phyloP scores from a whole-genome alignment of 1,140 invertebrate species.

The Gryllus bimaculatus region DNA sequence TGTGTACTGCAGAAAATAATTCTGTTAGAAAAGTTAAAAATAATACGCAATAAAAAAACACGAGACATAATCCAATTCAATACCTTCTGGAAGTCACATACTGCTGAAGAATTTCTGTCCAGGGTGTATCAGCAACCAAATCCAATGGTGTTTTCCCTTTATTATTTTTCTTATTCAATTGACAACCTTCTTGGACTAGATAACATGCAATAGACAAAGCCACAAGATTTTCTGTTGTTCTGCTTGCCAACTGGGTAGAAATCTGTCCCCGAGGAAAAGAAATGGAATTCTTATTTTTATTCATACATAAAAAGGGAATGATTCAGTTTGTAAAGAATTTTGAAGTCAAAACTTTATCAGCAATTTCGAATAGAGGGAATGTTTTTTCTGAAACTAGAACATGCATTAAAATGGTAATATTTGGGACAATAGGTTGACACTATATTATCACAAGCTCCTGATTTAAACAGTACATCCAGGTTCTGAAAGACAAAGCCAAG shows the following conservation, averaged over 20 bases:
- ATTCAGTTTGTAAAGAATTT: too few relatives aligned
- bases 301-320: too few relatives aligned
- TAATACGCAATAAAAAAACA: neutral
- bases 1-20: neutral
- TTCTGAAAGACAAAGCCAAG: too few relatives aligned
- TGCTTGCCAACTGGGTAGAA: constrained; percentile 35
- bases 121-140: constrained; percentile 34
- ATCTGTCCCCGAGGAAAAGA: constrained; percentile 31
- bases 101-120: constrained; percentile 31
- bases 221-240: constrained; percentile 37
- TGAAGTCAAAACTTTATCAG: too few relatives aligned
- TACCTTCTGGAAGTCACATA: constrained; percentile 15
- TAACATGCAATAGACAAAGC: constrained; percentile 59
- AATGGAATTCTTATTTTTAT: too few relatives aligned
- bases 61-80: neutral
- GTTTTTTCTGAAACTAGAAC: too few relatives aligned
- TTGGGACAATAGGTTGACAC: too few relatives aligned
- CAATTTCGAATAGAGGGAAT: too few relatives aligned
- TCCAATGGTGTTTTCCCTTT: constrained; percentile 55
- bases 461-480: too few relatives aligned
- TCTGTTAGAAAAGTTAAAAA: neutral
- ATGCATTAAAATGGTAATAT: too few relatives aligned
- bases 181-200: constrained; percentile 54
- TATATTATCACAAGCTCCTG: too few relatives aligned
- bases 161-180: constrained; percentile 52